Percentiles rank a stretch among this genome's conserved stretches.
These are phyloP conservation scores for Dipodomys ordii DNA, from an alignment of 2,113 vertebrate species.

Conservation along the genomic window DNA sequence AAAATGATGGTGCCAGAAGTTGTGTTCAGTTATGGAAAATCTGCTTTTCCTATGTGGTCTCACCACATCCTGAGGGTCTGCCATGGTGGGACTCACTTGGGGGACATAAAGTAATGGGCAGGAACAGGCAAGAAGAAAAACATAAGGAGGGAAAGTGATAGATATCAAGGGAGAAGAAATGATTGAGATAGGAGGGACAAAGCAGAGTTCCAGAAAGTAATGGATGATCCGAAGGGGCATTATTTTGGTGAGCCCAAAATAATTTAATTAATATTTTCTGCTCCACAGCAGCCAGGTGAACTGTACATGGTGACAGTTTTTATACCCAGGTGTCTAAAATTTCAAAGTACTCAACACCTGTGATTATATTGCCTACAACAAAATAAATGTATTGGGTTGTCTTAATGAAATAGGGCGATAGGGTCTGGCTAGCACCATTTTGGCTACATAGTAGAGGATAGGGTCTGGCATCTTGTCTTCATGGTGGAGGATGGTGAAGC, in stretches of 20 bases:
- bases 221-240: accelerated
- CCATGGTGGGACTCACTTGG: neutral
- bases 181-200: neutral
- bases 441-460: too few relatives aligned
- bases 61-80: slow-evolving; percentile 30
- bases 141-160: neutral
- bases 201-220: neutral
- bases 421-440: too few relatives aligned
- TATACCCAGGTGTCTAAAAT: neutral
- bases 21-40: slow-evolving; percentile 53
- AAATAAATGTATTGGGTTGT: neutral
- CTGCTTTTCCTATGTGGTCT: slow-evolving; percentile 42
- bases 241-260: accelerated
- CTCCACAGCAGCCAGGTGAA: too few relatives aligned
- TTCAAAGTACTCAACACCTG: neutral
- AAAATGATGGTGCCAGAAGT: neutral
- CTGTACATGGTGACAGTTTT: neutral
- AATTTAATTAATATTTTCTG: too few relatives aligned
- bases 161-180: neutral
- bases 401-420: too few relatives aligned
- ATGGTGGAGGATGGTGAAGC: too few relatives aligned
- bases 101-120: neutral
- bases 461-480: too few relatives aligned
- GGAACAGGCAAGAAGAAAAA: neutral
- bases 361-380: neutral